phyloP scores from a whole-genome alignment of 2,797 vertebrate species.

The Orestias chungarensis region DNA sequence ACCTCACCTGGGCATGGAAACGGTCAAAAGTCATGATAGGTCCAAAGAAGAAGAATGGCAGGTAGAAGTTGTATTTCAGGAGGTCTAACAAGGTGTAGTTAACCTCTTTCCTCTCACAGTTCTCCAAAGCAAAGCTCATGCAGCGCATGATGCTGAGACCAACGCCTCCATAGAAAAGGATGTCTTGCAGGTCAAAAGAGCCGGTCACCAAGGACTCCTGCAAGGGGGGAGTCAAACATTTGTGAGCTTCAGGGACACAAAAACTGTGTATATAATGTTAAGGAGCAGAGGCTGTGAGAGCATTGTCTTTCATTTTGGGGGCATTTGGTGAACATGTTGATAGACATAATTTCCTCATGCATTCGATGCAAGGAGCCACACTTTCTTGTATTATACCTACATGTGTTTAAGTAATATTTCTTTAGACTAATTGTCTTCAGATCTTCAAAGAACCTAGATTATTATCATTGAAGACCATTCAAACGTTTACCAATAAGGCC shows the following conservation, averaged over 20 bases:
- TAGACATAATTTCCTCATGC: background rate
- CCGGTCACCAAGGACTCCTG: conserved; percentile 89
- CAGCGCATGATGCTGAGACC: conserved; percentile 94
- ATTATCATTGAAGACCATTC: background rate
- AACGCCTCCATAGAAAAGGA: conserved; percentile 93
- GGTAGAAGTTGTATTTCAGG: conserved; percentile 99
- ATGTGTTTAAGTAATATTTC: background rate
- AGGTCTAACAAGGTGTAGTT: conserved; percentile 89
- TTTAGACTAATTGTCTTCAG: background rate
- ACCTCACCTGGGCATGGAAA: conserved; percentile 90
- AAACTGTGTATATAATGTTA: background rate
- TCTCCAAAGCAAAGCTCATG: conserved; percentile 95
- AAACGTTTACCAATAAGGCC: background rate
- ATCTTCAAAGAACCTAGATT: background rate
- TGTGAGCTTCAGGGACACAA: conserved; percentile 6
- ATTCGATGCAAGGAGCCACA: background rate
- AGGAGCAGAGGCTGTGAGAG: background rate
- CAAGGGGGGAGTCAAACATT: conserved; percentile 32
- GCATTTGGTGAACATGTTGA: background rate
- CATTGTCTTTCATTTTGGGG: background rate
- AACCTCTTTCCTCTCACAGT: conserved; percentile 85
- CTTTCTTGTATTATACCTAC: background rate
- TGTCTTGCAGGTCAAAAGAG: conserved; percentile 91
- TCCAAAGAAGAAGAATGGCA: conserved; percentile 99
- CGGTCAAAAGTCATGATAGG: conserved; percentile 96